These are phyloP conservation scores for Heliconius melpomene DNA, from an alignment of 1,140 invertebrate genomes.

Conservation along the genomic window DNA sequence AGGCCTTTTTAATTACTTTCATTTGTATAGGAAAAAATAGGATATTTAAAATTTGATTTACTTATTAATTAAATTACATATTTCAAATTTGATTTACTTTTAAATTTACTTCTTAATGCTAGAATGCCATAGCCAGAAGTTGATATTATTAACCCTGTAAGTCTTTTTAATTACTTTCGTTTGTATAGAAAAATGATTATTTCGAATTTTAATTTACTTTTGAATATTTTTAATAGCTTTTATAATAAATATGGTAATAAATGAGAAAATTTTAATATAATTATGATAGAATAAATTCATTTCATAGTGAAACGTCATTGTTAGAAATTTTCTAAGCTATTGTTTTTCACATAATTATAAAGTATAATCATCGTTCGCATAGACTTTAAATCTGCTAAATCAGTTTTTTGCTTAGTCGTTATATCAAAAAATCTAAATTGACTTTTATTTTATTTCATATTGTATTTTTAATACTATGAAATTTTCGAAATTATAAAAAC, in stretches of 20 bases:
- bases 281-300: too few species aligned
- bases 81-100: not conserved
- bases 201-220: not conserved
- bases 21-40: not conserved
- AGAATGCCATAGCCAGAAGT: not conserved
- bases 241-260: not conserved
- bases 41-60: not conserved
- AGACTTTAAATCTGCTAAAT: too few species aligned
- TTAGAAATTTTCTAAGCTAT: too few species aligned
- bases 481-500: too few species aligned
- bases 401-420: too few species aligned
- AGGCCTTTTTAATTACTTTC: conserved; percentile 2
- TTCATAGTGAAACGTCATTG: too few species aligned
- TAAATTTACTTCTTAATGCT: not conserved
- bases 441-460: too few species aligned
- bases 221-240: not conserved
- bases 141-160: not conserved
- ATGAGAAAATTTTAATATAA: too few species aligned
- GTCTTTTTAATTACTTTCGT: not conserved
- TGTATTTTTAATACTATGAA: too few species aligned
- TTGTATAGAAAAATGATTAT: not conserved
- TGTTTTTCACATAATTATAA: too few species aligned
- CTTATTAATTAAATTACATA: not conserved
- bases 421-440: too few species aligned
- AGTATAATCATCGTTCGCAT: too few species aligned